Conservation (phyloP, 2,797 vertebrate genomes). For the Circus cinereus region DNA sequence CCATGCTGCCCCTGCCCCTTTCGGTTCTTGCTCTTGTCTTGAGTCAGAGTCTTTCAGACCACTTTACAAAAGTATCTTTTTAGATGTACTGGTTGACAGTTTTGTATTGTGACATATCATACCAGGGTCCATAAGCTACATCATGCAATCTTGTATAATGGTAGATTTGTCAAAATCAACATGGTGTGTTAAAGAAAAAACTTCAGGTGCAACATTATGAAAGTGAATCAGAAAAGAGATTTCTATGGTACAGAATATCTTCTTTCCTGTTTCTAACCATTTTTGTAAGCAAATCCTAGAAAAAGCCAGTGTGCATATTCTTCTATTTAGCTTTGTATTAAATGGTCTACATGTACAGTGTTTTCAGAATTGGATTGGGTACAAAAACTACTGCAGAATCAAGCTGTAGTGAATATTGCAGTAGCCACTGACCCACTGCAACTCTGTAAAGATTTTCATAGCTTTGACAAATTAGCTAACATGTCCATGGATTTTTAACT, state of each 20-base stretch:
- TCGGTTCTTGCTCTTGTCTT: background rate
- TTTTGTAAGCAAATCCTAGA: background rate
- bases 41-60: background rate
- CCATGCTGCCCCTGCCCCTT: accelerated
- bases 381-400: background rate
- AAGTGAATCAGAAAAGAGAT: background rate
- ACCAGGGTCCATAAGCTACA: background rate
- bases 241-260: background rate
- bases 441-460: background rate
- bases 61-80: background rate
- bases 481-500: background rate
- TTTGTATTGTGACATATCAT: background rate
- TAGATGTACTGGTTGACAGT: background rate
- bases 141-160: background rate
- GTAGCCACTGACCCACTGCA: background rate
- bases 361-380: background rate
- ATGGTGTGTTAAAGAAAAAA: background rate
- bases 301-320: background rate
- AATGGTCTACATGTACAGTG: background rate
- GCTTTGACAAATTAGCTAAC: background rate
- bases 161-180: background rate
- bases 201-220: background rate
- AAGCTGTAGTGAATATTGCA: background rate
- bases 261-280: background rate
- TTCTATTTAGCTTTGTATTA: background rate